A percentile compares a stretch with the other conserved stretches of the same genome.
Evolutionary conservation across 1,140 invertebrate species (phyloP).

Genomic region (Battus philenor): DNA sequence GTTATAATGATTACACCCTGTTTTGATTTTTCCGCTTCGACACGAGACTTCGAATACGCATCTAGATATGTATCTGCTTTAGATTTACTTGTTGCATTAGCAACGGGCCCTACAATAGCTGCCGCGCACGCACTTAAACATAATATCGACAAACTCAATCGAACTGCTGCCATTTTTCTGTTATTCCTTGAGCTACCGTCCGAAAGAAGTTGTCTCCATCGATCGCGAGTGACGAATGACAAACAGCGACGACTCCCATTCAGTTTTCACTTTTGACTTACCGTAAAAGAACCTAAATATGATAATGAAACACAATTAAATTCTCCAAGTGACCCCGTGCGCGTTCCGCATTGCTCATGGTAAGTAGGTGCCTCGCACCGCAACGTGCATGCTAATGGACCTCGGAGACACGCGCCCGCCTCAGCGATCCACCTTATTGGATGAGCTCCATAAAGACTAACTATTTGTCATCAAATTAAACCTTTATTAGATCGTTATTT

Average conservation of each 20-base stretch:
- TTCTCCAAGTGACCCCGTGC: conserved; percentile 64
- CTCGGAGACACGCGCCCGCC: conserved; percentile 27
- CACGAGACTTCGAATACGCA: conserved; percentile 61
- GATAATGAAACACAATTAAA: conserved; percentile 75
- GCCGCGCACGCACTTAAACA: conserved; percentile 39
- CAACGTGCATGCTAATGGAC: conserved; percentile 54
- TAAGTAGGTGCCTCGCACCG: conserved; percentile 53
- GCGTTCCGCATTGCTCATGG: conserved; percentile 71
- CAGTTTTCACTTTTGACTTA: conserved; percentile 75
- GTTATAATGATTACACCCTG: conserved; percentile 65
- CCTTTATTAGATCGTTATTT: conserved; percentile 54
- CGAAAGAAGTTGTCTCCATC: conserved; percentile 64
- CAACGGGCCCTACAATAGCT: conserved; percentile 52
- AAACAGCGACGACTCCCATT: conserved; percentile 47
- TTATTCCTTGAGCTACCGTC: conserved; percentile 44
- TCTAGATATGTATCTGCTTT: conserved; percentile 65
- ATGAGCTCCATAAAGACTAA: conserved; percentile 49
- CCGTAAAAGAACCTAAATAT: conserved; percentile 74
- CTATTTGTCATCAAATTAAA: conserved; percentile 50
- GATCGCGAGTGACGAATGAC: conserved; percentile 66
- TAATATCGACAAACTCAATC: conserved; percentile 35
- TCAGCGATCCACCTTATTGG: conserved; percentile 42
- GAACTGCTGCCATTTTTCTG: conserved; percentile 41
- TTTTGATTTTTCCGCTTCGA: conserved; percentile 66
- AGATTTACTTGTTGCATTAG: conserved; percentile 44